These are phyloP conservation scores for Amyelois transitella DNA, from an alignment of 1,140 invertebrate genomes.

Conservation along the genomic window DNA sequence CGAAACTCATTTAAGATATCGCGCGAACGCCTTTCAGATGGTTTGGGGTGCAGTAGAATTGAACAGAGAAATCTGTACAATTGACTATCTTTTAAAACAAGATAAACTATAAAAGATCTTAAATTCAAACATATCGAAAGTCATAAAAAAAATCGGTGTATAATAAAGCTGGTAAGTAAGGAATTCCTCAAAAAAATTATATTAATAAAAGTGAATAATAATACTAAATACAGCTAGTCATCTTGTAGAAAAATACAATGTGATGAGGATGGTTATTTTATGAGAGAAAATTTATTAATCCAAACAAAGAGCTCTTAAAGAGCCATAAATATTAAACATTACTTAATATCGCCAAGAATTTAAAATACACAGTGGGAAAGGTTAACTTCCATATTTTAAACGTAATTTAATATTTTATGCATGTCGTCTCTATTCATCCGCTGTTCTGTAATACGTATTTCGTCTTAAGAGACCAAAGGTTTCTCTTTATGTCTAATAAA, in stretches of 20 bases:
- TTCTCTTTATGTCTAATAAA: slow-evolving; percentile 72
- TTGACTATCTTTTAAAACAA: background rate
- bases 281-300: no score
- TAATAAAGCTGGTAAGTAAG: no score
- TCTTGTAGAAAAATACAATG: no score
- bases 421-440: slow-evolving; percentile 18
- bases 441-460: slow-evolving; percentile 62
- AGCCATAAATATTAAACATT: background rate
- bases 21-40: slow-evolving; percentile 63
- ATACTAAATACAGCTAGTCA: no score
- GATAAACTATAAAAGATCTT: background rate
- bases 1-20: slow-evolving; percentile 74
- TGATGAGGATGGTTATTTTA: no score
- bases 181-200: no score
- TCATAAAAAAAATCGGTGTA: no score
- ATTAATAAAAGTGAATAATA: no score
- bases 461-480: slow-evolving; percentile 70
- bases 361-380: background rate
- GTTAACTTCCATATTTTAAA: background rate
- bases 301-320: background rate
- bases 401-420: background rate
- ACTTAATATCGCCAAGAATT: background rate
- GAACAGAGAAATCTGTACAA: slow-evolving; percentile 19
- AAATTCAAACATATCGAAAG: no score
- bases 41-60: slow-evolving; percentile 55